Conservation (phyloP, 2,113 vertebrate species). For the Atherinomorus stipes region DNA sequence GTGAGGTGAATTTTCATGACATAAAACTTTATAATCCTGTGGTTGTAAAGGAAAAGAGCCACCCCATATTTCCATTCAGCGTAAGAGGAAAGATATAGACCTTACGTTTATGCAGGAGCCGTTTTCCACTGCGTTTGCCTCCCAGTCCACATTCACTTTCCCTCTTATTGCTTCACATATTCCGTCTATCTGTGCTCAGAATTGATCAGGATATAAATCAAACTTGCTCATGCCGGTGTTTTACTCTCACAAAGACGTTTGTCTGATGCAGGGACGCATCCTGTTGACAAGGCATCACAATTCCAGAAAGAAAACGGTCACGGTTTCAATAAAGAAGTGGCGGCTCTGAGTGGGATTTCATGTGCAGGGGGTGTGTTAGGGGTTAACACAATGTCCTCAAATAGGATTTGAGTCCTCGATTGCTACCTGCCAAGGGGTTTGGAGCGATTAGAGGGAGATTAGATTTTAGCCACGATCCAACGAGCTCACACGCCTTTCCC, state of each 20-base stretch:
- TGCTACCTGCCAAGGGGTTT: slow-evolving; percentile 46
- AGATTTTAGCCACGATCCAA: slow-evolving; percentile 49
- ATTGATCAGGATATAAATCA: slow-evolving; percentile 38
- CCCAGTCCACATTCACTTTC: not conserved
- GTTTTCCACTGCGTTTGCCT: not conserved
- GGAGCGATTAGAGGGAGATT: slow-evolving; percentile 52
- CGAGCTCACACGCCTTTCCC: slow-evolving; percentile 17
- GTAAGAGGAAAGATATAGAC: not conserved
- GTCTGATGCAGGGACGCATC: slow-evolving; percentile 59
- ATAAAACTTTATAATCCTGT: not conserved
- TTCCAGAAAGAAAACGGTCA: slow-evolving; percentile 30
- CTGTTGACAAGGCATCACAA: slow-evolving; percentile 42
- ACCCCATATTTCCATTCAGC: slow-evolving; percentile 11
- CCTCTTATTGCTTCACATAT: slow-evolving; percentile 37
- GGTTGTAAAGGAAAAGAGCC: not conserved
- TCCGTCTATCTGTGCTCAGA: slow-evolving; percentile 36
- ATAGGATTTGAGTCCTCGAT: slow-evolving; percentile 52
- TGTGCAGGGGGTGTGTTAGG: not conserved
- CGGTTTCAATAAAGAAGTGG: slow-evolving; percentile 3
- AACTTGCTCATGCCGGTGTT: not conserved
- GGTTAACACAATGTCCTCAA: slow-evolving; percentile 43
- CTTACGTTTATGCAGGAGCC: not conserved
- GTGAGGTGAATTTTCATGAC: slow-evolving; percentile 14
- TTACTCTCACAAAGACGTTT: slow-evolving; percentile 21
- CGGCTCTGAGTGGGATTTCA: slow-evolving; percentile 12